Percentiles rank a stretch among this genome's conserved stretches.
phyloP scores from a whole-genome alignment of 1,140 invertebrate genomes.

The Drosophila arizonae region DNA sequence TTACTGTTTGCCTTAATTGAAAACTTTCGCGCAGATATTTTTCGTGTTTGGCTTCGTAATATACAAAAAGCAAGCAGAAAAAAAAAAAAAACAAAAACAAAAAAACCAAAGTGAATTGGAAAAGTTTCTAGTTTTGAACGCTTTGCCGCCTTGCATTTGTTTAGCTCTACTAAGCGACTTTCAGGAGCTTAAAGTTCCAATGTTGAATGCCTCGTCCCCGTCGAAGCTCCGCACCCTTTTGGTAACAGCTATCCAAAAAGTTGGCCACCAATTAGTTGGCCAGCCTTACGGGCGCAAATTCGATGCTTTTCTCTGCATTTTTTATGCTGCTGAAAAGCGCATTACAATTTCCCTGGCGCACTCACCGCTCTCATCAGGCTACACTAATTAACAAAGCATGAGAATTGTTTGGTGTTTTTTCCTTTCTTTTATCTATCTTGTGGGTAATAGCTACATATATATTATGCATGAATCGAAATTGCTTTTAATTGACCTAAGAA shows the following conservation, averaged over 20 bases:
- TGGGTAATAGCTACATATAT: no score
- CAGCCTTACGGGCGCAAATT: slow-evolving; percentile 6
- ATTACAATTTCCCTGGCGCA: slow-evolving; percentile 27
- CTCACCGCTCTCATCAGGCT: slow-evolving; percentile 23
- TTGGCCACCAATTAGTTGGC: slow-evolving; percentile 36
- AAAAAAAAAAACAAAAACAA: slow-evolving; percentile 19
- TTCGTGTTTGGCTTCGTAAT: slow-evolving; percentile 61
- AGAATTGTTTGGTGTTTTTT: slow-evolving; percentile 17
- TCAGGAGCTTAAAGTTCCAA: slow-evolving; percentile 53
- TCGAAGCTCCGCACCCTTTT: background rate
- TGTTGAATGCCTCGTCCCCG: background rate
- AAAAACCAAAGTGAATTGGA: slow-evolving; percentile 71
- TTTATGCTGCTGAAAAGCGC: slow-evolving; percentile 13
- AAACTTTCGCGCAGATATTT: slow-evolving; percentile 71
- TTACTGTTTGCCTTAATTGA: slow-evolving; percentile 76
- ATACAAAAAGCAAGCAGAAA: slow-evolving; percentile 23
- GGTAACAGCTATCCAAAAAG: slow-evolving; percentile 9
- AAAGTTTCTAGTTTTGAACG: slow-evolving; percentile 77
- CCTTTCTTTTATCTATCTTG: no score
- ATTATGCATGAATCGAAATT: background rate
- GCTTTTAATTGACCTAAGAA: background rate
- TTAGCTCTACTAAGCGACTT: slow-evolving; percentile 54
- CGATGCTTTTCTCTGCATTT: background rate
- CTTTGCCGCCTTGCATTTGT: slow-evolving; percentile 75
- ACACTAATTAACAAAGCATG: slow-evolving; percentile 44